A percentile compares a stretch with the other conserved stretches of the same genome.
Evolutionary conservation across 1,140 invertebrate species (phyloP).

Genomic region (Halictus rubicundus): DNA sequence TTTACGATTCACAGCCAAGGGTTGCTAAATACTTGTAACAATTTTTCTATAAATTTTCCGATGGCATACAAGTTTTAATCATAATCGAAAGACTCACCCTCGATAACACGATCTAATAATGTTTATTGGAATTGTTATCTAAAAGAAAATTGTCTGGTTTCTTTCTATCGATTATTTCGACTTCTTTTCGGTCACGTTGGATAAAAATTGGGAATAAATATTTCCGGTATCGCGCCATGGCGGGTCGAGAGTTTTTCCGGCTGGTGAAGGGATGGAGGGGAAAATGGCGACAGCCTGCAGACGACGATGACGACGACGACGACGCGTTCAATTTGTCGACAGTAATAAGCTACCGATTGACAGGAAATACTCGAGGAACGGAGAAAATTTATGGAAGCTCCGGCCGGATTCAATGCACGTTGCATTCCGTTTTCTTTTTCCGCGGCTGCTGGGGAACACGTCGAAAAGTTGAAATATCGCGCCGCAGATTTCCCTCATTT

Average conservation of each 20-base stretch:
- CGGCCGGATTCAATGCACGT: slow-evolving; percentile 18
- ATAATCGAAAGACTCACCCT: too few relatives aligned
- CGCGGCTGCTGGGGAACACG: background rate
- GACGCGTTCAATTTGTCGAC: slow-evolving; percentile 32
- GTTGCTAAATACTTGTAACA: too few relatives aligned
- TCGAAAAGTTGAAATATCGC: background rate
- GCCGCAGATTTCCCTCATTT: background rate
- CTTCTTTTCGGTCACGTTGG: too few relatives aligned
- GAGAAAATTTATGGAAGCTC: slow-evolving; percentile 25
- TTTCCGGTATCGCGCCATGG: too few relatives aligned
- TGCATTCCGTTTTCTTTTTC: slow-evolving; percentile 3
- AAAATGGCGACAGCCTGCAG: background rate
- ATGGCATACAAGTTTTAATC: too few relatives aligned
- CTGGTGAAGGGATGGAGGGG: background rate
- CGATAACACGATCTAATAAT: too few relatives aligned
- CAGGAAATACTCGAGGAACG: slow-evolving; percentile 34
- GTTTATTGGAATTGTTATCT: too few relatives aligned
- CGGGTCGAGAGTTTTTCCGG: background rate
- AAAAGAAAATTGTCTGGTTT: too few relatives aligned
- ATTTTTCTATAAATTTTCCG: too few relatives aligned
- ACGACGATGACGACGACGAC: background rate
- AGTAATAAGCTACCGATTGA: slow-evolving; percentile 38
- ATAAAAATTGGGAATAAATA: slow-evolving; percentile 4
- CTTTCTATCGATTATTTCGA: too few relatives aligned
- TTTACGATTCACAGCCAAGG: too few relatives aligned